These are phyloP conservation scores for Chionis minor DNA, from an alignment of 2,113 vertebrate species.

Conservation along the genomic window DNA sequence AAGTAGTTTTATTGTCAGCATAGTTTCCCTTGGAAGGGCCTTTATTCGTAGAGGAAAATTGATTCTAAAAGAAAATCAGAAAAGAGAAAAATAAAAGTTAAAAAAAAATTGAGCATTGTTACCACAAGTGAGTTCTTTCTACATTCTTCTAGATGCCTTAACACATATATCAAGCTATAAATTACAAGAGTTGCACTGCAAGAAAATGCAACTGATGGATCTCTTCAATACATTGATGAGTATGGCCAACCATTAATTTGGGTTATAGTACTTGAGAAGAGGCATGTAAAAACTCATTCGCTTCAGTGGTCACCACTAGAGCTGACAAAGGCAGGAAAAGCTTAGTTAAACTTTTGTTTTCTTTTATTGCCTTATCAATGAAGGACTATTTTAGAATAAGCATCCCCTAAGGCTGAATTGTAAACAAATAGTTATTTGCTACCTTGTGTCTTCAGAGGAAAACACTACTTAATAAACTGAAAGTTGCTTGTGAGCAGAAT, in stretches of 20 bases:
- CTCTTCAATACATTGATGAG: not conserved
- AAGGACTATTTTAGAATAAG: not conserved
- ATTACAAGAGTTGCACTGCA: not conserved
- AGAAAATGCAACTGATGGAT: not conserved
- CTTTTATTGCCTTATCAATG: not conserved
- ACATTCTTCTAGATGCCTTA: not conserved
- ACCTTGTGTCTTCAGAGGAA: not conserved
- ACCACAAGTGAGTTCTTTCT: not conserved
- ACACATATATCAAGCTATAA: not conserved
- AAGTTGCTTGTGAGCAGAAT: not conserved
- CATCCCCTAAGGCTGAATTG: not conserved
- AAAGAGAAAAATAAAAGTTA: not conserved
- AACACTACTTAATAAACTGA: not conserved
- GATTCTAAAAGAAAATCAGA: conserved; percentile 59
- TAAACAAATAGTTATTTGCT: not conserved
- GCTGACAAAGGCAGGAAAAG: not conserved
- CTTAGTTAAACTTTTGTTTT: not conserved
- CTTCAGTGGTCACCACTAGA: not conserved
- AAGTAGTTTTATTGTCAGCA: conserved; percentile 67
- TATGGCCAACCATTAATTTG: not conserved
- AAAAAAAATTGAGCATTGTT: not conserved
- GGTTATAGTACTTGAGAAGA: not conserved
- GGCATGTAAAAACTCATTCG: not conserved
- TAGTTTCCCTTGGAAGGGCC: conserved; percentile 69
- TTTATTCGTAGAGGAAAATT: conserved; percentile 68